Conservation (phyloP, 2,797 vertebrate genomes). For the Mergus octosetaceus region DNA sequence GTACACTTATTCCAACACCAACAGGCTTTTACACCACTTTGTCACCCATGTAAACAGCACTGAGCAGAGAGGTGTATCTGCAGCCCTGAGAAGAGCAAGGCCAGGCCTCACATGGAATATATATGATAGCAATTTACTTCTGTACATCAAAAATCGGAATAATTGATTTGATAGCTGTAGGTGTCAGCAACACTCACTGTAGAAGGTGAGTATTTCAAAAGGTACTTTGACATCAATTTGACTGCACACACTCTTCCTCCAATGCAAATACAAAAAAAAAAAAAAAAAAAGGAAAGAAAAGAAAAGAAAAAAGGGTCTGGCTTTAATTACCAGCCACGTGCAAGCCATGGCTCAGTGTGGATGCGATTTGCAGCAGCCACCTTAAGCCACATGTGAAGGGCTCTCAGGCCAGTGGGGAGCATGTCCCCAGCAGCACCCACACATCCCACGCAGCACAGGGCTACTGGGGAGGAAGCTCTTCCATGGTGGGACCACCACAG, state of each 20-base stretch:
- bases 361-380: background rate
- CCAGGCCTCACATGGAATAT: background rate
- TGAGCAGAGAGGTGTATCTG: background rate
- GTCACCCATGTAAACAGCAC: background rate
- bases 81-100: accelerated
- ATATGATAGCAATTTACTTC: background rate
- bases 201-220: background rate
- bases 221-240: background rate
- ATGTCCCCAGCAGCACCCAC: background rate
- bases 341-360: accelerated
- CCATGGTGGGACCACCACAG: background rate
- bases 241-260: background rate
- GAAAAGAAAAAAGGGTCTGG: background rate
- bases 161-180: background rate
- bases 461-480: background rate
- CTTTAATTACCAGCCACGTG: accelerated
- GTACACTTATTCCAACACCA: background rate
- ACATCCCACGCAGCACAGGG: background rate
- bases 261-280: accelerated
- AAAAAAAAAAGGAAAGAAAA: too few relatives aligned
- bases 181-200: background rate
- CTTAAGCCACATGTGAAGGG: accelerated
- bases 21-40: too few relatives aligned
- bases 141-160: background rate
- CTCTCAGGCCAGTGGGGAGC: background rate